phyloP scores from a whole-genome alignment of 2,888 invertebrate species.

The Macropis europaea region DNA sequence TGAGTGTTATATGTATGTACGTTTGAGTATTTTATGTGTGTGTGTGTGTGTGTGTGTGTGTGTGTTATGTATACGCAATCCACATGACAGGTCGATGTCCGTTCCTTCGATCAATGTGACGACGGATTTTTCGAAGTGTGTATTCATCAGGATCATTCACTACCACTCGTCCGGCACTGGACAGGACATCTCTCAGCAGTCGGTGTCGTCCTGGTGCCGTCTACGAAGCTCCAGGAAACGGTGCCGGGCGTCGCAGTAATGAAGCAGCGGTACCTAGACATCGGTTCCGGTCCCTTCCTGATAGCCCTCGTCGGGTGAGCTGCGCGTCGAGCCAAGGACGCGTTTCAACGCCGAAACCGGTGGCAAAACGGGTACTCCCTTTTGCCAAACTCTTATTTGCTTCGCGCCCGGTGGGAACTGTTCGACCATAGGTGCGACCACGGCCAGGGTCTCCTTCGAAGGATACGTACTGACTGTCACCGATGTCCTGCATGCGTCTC shows the following conservation, averaged over 20 bases:
- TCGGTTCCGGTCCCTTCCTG: constrained; percentile 96
- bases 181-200: constrained; percentile 54
- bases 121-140: constrained; percentile 6
- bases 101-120: constrained; percentile 22
- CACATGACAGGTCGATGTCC: constrained; percentile 51
- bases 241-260: constrained; percentile 76
- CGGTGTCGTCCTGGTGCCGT: constrained; percentile 71
- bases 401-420: constrained; percentile 84
- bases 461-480: constrained; percentile 59
- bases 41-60: constrained; percentile 19
- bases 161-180: constrained; percentile 71
- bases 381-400: constrained; percentile 93
- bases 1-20: constrained; percentile 7
- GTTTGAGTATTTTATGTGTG: background rate
- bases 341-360: constrained; percentile 93
- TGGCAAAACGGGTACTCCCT: constrained; percentile 91
- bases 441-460: constrained; percentile 75
- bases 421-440: constrained; percentile 62
- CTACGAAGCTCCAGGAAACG: constrained; percentile 73
- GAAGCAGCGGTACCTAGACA: constrained; percentile 84
- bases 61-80: constrained; percentile 51
- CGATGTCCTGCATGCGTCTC: constrained; percentile 75
- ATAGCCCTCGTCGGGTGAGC: constrained; percentile 94
- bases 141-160: constrained; percentile 60
- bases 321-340: constrained; percentile 90